phyloP scores from a whole-genome alignment of 1,140 invertebrate genomes.

The Caenorhabditis tropicalis region DNA sequence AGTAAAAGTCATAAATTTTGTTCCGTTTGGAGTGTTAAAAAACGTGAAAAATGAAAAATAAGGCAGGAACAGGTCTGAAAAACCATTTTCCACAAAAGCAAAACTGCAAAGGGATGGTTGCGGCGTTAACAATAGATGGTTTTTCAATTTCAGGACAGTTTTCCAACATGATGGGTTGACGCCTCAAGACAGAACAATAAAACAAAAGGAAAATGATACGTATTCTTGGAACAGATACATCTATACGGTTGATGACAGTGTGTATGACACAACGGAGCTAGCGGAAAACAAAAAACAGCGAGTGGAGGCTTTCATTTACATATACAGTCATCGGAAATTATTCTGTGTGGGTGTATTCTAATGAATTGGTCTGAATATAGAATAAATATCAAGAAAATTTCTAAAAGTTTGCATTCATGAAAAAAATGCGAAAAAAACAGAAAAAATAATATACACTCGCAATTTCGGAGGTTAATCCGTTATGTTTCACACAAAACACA shows the following conservation, averaged over 20 bases:
- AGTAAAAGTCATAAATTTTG: not conserved
- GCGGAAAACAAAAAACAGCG: not conserved
- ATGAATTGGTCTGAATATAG: too few species aligned
- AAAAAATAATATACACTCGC: not conserved
- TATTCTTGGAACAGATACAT: not conserved
- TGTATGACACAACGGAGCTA: not conserved
- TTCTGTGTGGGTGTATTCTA: too few species aligned
- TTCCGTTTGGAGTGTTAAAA: not conserved
- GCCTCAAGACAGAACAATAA: not conserved
- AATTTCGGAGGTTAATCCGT: not conserved
- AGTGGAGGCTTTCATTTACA: too few species aligned
- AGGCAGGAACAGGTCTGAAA: not conserved
- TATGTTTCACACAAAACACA: not conserved
- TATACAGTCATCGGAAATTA: too few species aligned
- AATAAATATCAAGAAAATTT: too few species aligned
- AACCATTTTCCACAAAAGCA: not conserved
- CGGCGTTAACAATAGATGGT: not conserved
- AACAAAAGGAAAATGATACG: not conserved
- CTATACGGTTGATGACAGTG: not conserved
- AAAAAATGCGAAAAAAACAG: not conserved
- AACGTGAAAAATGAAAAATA: not conserved
- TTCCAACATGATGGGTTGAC: slow-evolving; percentile 29
- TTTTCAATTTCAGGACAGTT: slow-evolving; percentile 40
- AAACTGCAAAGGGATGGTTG: not conserved
- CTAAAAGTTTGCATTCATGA: not conserved